Conservation (phyloP, 2,113 vertebrate species). For the Lonchura striata region DNA sequence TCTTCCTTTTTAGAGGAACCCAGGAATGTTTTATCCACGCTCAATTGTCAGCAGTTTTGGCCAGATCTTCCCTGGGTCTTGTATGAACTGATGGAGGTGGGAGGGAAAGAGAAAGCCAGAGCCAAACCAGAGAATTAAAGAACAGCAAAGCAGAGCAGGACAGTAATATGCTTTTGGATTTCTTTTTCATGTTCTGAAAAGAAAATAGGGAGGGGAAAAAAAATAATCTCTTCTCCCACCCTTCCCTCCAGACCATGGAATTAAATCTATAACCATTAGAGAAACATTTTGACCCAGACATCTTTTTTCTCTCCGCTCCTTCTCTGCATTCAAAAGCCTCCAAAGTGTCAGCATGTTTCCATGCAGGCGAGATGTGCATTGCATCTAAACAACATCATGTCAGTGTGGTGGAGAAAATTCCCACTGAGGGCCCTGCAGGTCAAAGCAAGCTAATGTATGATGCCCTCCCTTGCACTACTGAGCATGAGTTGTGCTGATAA, state of each 20-base stretch:
- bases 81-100: neutral
- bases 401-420: slow-evolving; percentile 36
- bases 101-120: neutral
- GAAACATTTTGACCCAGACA: slow-evolving; percentile 58
- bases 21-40: neutral
- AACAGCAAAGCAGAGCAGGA: neutral
- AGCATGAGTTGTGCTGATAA: slow-evolving; percentile 27
- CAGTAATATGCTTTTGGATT: slow-evolving; percentile 37
- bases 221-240: neutral
- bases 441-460: slow-evolving; percentile 38
- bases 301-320: neutral
- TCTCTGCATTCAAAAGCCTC: slow-evolving; percentile 62
- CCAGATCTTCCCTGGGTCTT: neutral
- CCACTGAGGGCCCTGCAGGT: slow-evolving; percentile 42
- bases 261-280: slow-evolving; percentile 61
- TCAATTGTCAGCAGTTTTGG: neutral
- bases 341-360: slow-evolving; percentile 61
- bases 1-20: slow-evolving; percentile 5
- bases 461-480: slow-evolving; percentile 21
- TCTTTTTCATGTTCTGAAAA: neutral
- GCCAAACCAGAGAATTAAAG: neutral
- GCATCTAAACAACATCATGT: slow-evolving; percentile 61
- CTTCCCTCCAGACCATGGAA: slow-evolving; percentile 9
- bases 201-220: neutral
- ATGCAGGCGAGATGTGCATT: slow-evolving; percentile 52